Base-by-base conservation (phyloP, 2,797 vertebrate species). In the Catostomus latipinnis region DNA sequence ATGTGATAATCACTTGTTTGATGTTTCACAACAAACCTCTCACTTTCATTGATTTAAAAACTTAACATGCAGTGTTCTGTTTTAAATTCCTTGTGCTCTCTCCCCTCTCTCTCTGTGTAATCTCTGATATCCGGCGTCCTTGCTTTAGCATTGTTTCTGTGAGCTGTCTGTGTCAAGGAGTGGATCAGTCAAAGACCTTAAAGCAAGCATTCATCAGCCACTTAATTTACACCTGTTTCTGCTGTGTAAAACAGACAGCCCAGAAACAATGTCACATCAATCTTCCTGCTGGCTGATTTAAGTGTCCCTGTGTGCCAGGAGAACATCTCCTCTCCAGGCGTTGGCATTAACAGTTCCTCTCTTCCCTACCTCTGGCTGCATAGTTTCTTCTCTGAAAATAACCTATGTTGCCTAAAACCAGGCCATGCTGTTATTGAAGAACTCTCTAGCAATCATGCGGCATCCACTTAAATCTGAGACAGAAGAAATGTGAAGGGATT, bases 181-280 rank as follows among this genome's bases (percentile, higher is more conserved):
- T 69, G 62, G 71, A 89, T 92, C 92, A 91, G 91, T 93, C 91
- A 92, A 82, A 57, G 81, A 88, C 89, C 89, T 92, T 93, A 92
- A 89, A 89, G 88, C 90, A 90, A 89, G 89, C 90, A 91, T 94
- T 92, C 89, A 93, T 92, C 91, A 92, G 85, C 84, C 86, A 84
- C 87, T 87, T 89, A 83, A 89, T 90, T 90, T 89, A 91, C 92
- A 92, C 91, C 90, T 91, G 91, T 91, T 93, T 91, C 89, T 89
- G 86, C 89, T 84, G 88, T 86, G 87, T 89, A 89, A 90, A 84
- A 90, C 90, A 85, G 89, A 89, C 91, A 89, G 86, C 88, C 87
- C 80, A 87, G 82, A 86, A 88, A 69, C 82, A 81, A 22, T 68
- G 85, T 87, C 87, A 88, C 91, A 91, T 93, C 89, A 84, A 86